Base-by-base conservation (phyloP, 1,140 invertebrate species). In the Solen grandis region DNA sequence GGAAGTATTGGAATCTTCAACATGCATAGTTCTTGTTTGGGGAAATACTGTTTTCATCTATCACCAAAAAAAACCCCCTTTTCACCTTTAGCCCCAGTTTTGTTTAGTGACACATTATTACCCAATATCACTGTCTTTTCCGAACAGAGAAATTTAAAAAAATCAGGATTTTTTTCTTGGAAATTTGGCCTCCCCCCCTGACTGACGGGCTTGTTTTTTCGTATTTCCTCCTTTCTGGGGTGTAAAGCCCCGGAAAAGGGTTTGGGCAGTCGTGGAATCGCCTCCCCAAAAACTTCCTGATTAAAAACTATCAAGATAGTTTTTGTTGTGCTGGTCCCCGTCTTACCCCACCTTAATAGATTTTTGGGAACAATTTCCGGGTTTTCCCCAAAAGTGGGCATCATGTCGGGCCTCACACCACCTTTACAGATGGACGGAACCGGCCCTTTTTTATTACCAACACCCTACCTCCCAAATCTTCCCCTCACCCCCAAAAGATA, bases 401-500 rank as follows among this genome's bases (percentile, higher is more conserved):
- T 16, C 5, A 14, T 41, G 27, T 29, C 25, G 13, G 41, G 52
- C 5, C 27, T 22, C 29, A n/a, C 22, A 73, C 27, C 36, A 1
- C 29, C 25, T 16, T 50, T 5, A 41, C 33, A 16, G 59, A 35
- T n/a, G n/a, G 22, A n/a, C 16, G 13, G 13, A 29, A n/a, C 27
- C 25, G 13, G 41, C 55, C 27, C n/a, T 27, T 16, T 33, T 27
- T 33, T 27, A 16, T 19, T 2, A 36, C 29, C 50, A 10, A 16
- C 36, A 10, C n/a, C 19, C 25, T 70, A 25, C 50, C 54, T 8
- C 65, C 55, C n/a, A 75, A 29, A 50, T 41, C 27, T 59, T 83
- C 73, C 33, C 74, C 81, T 36, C 63, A 54, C 29, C 75, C 81
- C 25, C 66, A 57, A 74, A 83, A 83, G 72, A 68, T 73, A 27